Evolutionary conservation across 2,888 invertebrate species (phyloP).

Genomic region (Troides aeacus): DNA sequence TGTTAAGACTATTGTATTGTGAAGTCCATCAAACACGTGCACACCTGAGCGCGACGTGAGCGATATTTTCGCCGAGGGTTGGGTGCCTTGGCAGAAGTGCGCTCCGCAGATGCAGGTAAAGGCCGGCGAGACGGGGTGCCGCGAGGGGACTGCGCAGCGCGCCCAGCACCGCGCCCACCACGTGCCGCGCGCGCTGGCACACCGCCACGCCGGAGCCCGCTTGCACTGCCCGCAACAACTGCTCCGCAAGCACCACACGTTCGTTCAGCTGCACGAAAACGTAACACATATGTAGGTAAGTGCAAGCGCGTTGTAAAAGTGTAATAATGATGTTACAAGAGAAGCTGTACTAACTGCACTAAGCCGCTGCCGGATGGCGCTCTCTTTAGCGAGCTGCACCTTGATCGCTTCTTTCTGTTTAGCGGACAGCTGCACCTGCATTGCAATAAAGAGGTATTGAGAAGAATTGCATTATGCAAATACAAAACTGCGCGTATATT

Average conservation of each 20-base stretch:
- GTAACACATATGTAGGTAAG: too few species aligned
- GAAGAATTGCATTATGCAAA: background rate
- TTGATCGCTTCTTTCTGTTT: conserved; percentile 96
- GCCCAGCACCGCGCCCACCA: conserved; percentile 71
- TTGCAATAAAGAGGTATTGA: conserved; percentile 13
- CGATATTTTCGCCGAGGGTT: conserved; percentile 81
- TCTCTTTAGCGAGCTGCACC: conserved; percentile 92
- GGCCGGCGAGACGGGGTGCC: conserved; percentile 82
- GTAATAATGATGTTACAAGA: too few species aligned
- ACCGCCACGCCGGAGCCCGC: conserved; percentile 71
- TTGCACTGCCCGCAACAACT: conserved; percentile 63
- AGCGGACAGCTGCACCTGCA: conserved; percentile 76
- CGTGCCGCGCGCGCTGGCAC: conserved; percentile 45
- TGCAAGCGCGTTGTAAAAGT: too few species aligned
- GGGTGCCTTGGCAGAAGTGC: conserved; percentile 60
- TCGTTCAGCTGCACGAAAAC: conserved; percentile 46
- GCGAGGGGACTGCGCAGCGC: conserved; percentile 88
- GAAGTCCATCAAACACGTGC: too few species aligned
- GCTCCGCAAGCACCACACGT: conserved; percentile 72
- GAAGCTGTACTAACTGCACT: conserved; percentile 68
- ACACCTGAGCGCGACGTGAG: conserved; percentile 85
- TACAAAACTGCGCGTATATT: too few species aligned
- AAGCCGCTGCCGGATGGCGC: conserved; percentile 85
- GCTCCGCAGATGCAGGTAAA: conserved; percentile 81
- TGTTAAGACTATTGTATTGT: too few species aligned